Evolutionary conservation across 2,113 vertebrate species (phyloP), one percentile per base, ranked within the genome.

Genomic region (Pachyramphus minor): DNA sequence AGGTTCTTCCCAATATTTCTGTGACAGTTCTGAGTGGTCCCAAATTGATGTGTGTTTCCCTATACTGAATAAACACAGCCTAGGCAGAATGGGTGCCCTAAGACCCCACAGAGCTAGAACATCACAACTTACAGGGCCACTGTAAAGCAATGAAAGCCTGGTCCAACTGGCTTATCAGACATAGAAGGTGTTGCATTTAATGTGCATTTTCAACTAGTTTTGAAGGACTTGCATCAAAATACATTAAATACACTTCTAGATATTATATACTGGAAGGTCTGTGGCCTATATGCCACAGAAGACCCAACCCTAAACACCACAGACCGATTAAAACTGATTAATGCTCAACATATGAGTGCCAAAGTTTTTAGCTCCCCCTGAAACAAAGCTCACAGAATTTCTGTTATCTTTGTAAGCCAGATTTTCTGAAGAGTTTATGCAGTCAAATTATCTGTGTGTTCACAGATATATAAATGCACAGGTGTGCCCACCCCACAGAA

Each of bases 321-420:
- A 69, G 27, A 41, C 12, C 47, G 37, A 72, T 69, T 62, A 23
- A 49, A 84, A 64, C 5, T n/a, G n/a, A n/a, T n/a, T n/a, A 8
- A 16, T 52, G 14, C 12, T 85, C 30, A 47, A 27, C 45, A 47
- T 13, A 7, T 5, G 13, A 82, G 22, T 0, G 0, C 30, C 47
- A 68, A 79, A 72, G 8, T 21, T 71, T 33, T 72, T 37, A 52
- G 64, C 16, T 79, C 14, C 8, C 22, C 12, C 16, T 21, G 16
- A 79, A 84, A 84, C 4, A 72, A 83, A 50, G 7, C 11, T n/a
- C 49, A 56, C 5, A 21, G 27, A 30, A 42, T 60, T 79, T 78
- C 49, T 71, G 39, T 39, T 82, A 19, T 35, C 45, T 83, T 62
- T 49, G 28, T 62, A 66, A 76, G 15, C 11, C 33, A 47, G 41